Percentiles rank a stretch among this genome's conserved stretches.
Conservation (phyloP, 2,113 vertebrate species). For the Pitta sordida region DNA sequence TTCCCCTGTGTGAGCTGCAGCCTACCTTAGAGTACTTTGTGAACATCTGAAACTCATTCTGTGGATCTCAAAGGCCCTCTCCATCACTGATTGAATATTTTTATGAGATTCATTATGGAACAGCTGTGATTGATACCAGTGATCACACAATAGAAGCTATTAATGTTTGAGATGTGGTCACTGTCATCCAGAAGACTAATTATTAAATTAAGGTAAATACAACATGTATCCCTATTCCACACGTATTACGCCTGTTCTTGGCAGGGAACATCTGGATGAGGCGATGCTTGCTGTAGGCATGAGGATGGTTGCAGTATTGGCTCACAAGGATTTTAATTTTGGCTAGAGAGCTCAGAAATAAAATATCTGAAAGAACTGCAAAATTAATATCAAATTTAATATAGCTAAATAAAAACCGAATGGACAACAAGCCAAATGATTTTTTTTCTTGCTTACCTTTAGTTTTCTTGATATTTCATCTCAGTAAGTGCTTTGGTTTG, state of each 20-base stretch:
- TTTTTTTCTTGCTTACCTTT: background rate
- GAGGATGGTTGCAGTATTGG: background rate
- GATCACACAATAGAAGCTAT: conserved; percentile 55
- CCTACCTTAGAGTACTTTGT: conserved; percentile 47
- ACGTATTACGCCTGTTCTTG: background rate
- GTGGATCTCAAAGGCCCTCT: conserved; percentile 58
- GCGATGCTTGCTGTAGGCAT: background rate
- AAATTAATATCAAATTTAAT: conserved; percentile 15
- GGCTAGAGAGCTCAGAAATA: conserved; percentile 17
- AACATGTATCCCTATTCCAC: background rate
- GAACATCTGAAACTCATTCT: conserved; percentile 70
- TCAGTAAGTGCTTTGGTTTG: background rate
- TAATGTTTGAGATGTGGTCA: conserved; percentile 51
- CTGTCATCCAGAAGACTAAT: conserved; percentile 61
- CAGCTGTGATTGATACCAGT: conserved; percentile 56
- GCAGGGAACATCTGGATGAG: conserved; percentile 30
- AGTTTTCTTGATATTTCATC: background rate
- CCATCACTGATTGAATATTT: conserved; percentile 62
- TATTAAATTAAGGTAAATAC: conserved; percentile 57
- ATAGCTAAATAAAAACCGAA: background rate
- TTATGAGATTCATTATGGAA: conserved; percentile 54
- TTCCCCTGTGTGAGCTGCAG: conserved; percentile 56
- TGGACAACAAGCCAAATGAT: background rate
- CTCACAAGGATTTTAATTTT: conserved; percentile 32
- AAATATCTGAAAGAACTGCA: background rate